These are phyloP conservation scores for Cecidostiba fungosa DNA, from an alignment of 2,888 invertebrate genomes.

Conservation along the genomic window DNA sequence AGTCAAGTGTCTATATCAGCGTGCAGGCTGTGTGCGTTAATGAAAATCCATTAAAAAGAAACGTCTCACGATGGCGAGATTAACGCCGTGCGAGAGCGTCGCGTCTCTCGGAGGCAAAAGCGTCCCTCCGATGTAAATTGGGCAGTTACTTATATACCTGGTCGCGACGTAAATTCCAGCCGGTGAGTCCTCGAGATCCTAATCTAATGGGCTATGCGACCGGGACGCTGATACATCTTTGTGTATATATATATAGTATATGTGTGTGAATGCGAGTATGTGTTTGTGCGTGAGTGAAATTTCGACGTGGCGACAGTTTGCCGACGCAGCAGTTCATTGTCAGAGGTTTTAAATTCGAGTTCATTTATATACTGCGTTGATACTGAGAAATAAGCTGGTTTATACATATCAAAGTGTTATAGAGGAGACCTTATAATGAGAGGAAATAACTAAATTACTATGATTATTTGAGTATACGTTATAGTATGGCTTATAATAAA, in stretches of 20 bases:
- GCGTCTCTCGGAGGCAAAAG: slow-evolving; percentile 37
- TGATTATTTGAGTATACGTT: no score
- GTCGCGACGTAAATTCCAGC: slow-evolving; percentile 76
- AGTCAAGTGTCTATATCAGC: not conserved
- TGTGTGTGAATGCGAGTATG: not conserved
- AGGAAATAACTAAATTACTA: no score
- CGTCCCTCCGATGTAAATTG: slow-evolving; percentile 62
- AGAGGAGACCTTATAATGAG: not conserved
- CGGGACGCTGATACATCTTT: slow-evolving; percentile 61
- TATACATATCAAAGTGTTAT: no score
- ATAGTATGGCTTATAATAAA: not conserved
- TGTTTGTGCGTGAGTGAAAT: slow-evolving; percentile 73
- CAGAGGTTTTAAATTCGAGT: not conserved
- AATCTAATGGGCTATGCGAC: slow-evolving; percentile 72
- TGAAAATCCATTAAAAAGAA: slow-evolving; percentile 45
- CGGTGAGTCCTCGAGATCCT: slow-evolving; percentile 74
- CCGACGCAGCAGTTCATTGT: slow-evolving; percentile 8
- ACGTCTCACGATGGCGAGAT: slow-evolving; percentile 26
- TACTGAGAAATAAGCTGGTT: no score
- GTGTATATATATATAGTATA: not conserved
- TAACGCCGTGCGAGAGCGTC: slow-evolving; percentile 47
- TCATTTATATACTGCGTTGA: not conserved
- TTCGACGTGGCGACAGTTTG: slow-evolving; percentile 65
- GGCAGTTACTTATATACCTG: slow-evolving; percentile 71
- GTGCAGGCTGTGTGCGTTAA: not conserved